A percentile compares a stretch with the other conserved stretches of the same genome.
Conservation (phyloP, 2,797 vertebrate genomes). For the Acanthopagrus latus region DNA sequence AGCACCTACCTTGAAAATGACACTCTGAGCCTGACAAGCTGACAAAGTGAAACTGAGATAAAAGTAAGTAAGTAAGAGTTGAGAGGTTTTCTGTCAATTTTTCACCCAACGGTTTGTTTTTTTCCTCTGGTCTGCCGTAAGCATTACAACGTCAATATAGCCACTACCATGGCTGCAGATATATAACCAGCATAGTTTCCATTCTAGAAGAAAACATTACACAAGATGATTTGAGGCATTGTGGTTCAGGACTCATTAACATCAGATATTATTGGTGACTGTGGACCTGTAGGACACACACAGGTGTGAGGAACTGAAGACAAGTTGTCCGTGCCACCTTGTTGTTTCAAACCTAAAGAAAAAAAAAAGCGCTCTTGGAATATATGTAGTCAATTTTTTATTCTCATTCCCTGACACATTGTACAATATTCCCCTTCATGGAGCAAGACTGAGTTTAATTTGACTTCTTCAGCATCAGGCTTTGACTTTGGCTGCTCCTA, state of each 20-base stretch:
- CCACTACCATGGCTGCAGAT: background rate
- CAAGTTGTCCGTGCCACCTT: background rate
- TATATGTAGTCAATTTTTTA: background rate
- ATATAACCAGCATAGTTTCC: background rate
- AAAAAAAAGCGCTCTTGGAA: background rate
- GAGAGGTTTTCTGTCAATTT: background rate
- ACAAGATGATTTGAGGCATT: background rate
- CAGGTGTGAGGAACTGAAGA: background rate
- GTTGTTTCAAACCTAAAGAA: background rate
- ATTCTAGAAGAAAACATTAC: background rate
- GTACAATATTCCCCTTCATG: background rate
- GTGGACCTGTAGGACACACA: background rate
- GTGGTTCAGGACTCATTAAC: background rate
- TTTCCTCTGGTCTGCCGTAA: background rate
- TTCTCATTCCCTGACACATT: background rate
- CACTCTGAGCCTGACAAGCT: background rate
- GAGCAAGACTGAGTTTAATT: slow-evolving; percentile 28
- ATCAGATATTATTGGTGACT: background rate
- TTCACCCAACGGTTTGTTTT: background rate
- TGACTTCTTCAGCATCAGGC: slow-evolving; percentile 54
- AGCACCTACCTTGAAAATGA: background rate
- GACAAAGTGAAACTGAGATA: background rate
- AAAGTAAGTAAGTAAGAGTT: too few species aligned
- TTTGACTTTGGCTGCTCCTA: slow-evolving; percentile 53
- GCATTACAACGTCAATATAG: background rate